These are phyloP conservation scores for Acipenser oxyrinchus DNA, from an alignment of 2,797 vertebrate species.

Conservation along the genomic window DNA sequence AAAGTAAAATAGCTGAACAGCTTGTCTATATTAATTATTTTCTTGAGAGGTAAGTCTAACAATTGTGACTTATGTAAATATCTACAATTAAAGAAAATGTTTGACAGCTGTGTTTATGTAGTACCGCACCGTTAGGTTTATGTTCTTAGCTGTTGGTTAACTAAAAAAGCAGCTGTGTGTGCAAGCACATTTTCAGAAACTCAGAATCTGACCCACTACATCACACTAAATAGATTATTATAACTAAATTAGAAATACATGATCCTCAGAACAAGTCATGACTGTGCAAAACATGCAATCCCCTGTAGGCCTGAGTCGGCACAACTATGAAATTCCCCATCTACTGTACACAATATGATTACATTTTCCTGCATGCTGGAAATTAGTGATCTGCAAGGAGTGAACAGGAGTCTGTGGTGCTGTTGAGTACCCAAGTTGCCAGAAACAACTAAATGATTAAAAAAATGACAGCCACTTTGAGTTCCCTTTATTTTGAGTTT, in stretches of 20 bases:
- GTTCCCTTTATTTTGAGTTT: too few relatives aligned
- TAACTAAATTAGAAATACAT: conserved; percentile 12
- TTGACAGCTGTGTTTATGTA: conserved; percentile 16
- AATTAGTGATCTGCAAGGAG: not conserved
- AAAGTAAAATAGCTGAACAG: conserved; percentile 7
- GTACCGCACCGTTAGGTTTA: conserved; percentile 14
- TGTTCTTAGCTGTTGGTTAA: conserved; percentile 12
- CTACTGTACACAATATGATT: not conserved
- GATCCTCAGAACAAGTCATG: conserved; percentile 7
- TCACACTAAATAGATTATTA: conserved; percentile 1
- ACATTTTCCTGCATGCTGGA: not conserved
- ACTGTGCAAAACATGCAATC: not conserved
- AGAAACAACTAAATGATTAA: too few relatives aligned
- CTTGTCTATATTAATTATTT: conserved; percentile 20
- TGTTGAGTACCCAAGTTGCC: too few relatives aligned
- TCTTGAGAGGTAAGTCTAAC: conserved; percentile 18
- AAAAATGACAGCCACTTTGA: too few relatives aligned
- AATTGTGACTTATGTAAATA: conserved; percentile 21
- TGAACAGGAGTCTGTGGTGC: not conserved
- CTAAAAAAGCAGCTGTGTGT: not conserved
- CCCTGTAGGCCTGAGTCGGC: not conserved
- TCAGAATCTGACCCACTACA: conserved; percentile 3
- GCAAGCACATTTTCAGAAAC: not conserved
- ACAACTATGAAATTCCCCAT: not conserved
- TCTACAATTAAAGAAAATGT: conserved; percentile 10